A percentile compares a stretch with the other conserved stretches of the same genome.
These are phyloP conservation scores for Phaetusa simplex DNA, from an alignment of 2,113 vertebrate genomes.

Conservation along the genomic window DNA sequence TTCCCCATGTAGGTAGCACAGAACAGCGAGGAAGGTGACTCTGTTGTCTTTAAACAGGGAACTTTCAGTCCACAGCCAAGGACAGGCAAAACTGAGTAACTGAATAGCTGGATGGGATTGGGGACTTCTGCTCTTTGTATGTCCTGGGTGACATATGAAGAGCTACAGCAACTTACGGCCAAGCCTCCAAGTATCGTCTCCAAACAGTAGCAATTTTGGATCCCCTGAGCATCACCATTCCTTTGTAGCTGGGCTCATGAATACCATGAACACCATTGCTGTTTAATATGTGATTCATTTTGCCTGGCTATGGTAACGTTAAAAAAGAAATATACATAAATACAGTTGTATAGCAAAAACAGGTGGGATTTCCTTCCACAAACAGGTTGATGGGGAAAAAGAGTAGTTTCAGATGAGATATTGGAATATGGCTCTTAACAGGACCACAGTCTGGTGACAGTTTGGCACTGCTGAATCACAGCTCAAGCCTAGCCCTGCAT, in stretches of 20 bases:
- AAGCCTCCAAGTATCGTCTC: background rate
- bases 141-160: background rate
- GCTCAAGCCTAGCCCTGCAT: background rate
- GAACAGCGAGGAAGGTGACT: background rate
- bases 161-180: background rate
- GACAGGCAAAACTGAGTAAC: background rate
- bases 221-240: background rate
- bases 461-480: conserved; percentile 30
- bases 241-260: background rate
- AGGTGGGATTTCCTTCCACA: background rate
- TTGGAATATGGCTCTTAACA: background rate
- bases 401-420: background rate
- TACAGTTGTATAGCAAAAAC: background rate
- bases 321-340: background rate
- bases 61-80: background rate
- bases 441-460: background rate
- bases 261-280: background rate
- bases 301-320: background rate
- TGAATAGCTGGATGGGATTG: background rate
- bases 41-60: background rate
- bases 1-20: background rate
- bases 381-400: background rate
- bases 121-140: background rate
- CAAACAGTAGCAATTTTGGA: background rate
- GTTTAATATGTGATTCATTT: background rate